A percentile compares a stretch with the other conserved stretches of the same genome.
Conservation (phyloP, 2,797 vertebrate species). For the Coluber constrictor region DNA sequence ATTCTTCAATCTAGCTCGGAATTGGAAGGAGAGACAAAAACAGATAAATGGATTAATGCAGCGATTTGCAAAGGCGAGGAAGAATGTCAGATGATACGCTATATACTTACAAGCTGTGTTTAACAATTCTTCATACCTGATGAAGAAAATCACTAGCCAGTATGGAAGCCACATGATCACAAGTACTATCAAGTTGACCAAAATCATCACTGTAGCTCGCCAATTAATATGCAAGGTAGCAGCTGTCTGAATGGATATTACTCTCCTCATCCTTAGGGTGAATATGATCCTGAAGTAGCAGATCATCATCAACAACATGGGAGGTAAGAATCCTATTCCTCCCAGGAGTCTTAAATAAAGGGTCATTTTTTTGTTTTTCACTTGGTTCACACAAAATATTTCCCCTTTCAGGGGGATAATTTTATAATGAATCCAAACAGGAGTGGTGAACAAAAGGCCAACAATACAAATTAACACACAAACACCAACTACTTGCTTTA, state of each 20-base stretch:
- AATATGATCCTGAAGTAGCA: constrained; percentile 16
- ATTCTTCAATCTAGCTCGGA: constrained; percentile 6
- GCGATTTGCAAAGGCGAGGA: constrained; percentile 7
- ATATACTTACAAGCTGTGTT: constrained; percentile 1
- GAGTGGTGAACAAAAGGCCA: constrained; percentile 8
- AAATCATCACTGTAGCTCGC: constrained; percentile 8
- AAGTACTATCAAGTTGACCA: constrained; percentile 10
- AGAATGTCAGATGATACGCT: constrained; percentile 6
- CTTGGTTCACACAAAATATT: constrained; percentile 3
- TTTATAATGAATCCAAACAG: constrained; percentile 8
- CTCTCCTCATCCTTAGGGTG: not conserved
- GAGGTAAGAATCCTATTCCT: constrained; percentile 1
- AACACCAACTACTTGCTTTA: not conserved
- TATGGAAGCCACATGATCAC: constrained; percentile 22
- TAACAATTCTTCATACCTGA: not conserved
- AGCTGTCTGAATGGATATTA: not conserved
- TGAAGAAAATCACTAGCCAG: constrained; percentile 24
- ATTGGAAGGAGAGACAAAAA: constrained; percentile 6
- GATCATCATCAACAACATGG: constrained; percentile 17
- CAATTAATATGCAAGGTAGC: constrained; percentile 3
- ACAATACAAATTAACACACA: not conserved
- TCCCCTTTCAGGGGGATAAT: not conserved
- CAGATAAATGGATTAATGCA: constrained; percentile 26
- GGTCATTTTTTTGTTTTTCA: not conserved
- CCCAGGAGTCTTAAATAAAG: constrained; percentile 19